Evolutionary conservation across 1,140 invertebrate genomes (phyloP).

Genomic region (Procambarus clarkii): DNA sequence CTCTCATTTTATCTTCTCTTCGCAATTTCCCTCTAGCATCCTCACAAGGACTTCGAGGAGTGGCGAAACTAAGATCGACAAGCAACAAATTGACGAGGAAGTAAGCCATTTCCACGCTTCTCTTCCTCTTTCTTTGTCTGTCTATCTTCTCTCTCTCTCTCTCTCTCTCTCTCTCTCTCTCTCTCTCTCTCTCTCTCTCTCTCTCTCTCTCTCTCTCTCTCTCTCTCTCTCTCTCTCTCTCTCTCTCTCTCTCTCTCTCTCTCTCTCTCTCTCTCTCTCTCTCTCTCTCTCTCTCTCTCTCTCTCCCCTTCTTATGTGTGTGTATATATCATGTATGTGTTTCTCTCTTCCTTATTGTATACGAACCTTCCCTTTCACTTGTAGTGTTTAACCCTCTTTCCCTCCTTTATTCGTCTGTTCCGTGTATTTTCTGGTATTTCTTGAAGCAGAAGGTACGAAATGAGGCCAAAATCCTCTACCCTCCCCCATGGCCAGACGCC

Average conservation of each 20-base stretch:
- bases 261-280: no score
- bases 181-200: not conserved
- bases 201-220: not conserved
- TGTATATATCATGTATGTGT: no score
- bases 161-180: not conserved
- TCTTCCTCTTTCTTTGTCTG: not conserved
- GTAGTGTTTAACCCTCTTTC: not conserved
- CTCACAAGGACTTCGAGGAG: not conserved
- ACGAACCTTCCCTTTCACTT: not conserved
- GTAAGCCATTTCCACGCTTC: not conserved
- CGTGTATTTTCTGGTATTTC: not conserved
- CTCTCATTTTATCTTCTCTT: not conserved
- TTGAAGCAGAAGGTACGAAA: no score
- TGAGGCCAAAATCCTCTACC: no score
- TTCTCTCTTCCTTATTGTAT: not conserved
- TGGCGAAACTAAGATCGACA: not conserved
- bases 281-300: no score
- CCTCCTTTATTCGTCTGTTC: not conserved
- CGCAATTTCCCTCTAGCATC: not conserved
- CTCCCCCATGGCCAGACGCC: no score
- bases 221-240: not conserved
- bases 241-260: no score
- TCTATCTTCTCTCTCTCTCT: not conserved
- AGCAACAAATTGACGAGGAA: not conserved
- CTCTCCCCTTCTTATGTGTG: no score